Evolutionary conservation across 2,113 vertebrate species (phyloP), one percentile per base, ranked within the genome.

Genomic region (Nestor notabilis): DNA sequence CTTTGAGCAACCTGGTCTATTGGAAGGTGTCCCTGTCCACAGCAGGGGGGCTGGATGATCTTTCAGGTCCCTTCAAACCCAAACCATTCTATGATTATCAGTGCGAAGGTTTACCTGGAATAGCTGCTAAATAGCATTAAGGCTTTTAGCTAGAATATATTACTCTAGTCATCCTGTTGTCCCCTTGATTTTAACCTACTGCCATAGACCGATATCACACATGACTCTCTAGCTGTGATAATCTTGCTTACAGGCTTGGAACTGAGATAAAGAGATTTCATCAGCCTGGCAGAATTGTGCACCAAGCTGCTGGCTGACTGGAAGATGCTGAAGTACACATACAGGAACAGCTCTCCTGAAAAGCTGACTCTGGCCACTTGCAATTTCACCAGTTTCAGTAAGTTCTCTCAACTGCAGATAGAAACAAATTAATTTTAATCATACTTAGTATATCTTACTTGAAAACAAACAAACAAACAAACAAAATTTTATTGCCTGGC

Each of bases 301-400:
- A 1, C 66, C n/a, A 39, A 82, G 35, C 21, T 79, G n/a, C 27
- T 1, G 2, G 78, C 9, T 76, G 53, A 55, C 39, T 1, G 0
- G 55, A 50, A 39, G 39, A 31, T 78, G 58, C 46, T 60, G 76
- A 39, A 37, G 27, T 29, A 47, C 4, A 10, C 4, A 2, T 16
- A 31, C 12, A 76, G 39, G 3, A 3, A 33, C 12, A 46, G 20
- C 29, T 85, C 31, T 64, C 52, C 72, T 55, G 25, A 69, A 89
- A 33, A 58, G 5, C n/a, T 50, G 29, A 17, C 10, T 86, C 74
- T n/a, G 60, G 60, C 16, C 15, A 25, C 44, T 60, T 65, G 33
- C 31, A 52, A 9, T 76, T 89, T 78, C n/a, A 46, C 27, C 25
- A 18, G 14, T 65, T 87, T 84, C 77, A 68, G n/a, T 12, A 85